A percentile compares a stretch with the other conserved stretches of the same genome.
phyloP scores from a whole-genome alignment of 2,797 vertebrate genomes.

The Novumbra hubbsi region DNA sequence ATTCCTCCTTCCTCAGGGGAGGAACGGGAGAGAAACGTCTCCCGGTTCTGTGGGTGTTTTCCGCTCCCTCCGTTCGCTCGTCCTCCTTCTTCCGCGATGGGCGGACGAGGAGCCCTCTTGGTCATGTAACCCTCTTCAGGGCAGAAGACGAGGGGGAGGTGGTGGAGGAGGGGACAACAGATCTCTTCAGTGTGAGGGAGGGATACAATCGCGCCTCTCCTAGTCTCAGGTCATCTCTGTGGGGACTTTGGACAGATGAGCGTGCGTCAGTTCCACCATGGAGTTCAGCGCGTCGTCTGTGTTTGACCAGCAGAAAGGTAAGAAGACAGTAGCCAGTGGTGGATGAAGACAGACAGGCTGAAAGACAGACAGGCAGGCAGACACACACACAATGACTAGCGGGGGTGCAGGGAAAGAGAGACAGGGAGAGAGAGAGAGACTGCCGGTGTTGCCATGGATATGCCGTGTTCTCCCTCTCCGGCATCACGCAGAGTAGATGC shows the following conservation, averaged over 20 bases:
- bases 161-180: background rate
- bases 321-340: conserved; percentile 49
- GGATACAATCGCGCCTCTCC: background rate
- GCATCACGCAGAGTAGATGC: conserved; percentile 14
- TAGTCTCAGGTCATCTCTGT: background rate
- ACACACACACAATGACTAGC: too few relatives aligned
- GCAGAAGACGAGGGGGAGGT: background rate
- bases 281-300: conserved; percentile 84
- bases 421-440: conserved; percentile 10
- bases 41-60: background rate
- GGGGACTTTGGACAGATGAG: background rate
- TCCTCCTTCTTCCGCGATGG: background rate
- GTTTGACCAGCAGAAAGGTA: conserved; percentile 88
- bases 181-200: background rate
- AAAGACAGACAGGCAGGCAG: conserved; percentile 2
- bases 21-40: background rate
- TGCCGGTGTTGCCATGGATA: conserved; percentile 57
- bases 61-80: background rate
- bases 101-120: background rate
- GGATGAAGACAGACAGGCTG: background rate
- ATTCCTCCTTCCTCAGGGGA: background rate
- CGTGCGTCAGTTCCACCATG: conserved; percentile 59
- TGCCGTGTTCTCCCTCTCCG: conserved; percentile 28
- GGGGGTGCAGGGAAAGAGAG: conserved; percentile 1
- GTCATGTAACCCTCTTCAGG: background rate